Base-by-base conservation (phyloP, 2,888 invertebrate species). In the Nomada fabriciana region DNA sequence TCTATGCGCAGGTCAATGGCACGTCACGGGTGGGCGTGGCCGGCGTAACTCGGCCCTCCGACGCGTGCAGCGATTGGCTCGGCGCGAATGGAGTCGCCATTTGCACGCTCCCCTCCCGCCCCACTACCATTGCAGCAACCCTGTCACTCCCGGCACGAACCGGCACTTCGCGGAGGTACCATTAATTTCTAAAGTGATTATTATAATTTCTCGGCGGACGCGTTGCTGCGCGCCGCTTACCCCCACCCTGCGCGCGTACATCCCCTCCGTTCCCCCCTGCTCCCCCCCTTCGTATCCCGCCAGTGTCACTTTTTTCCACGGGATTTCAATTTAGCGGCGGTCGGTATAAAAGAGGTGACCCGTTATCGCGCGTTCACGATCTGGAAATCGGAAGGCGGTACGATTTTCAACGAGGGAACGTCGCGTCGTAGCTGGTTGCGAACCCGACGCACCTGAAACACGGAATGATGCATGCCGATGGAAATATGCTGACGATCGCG, bases 111-210 rank as follows among this genome's bases (percentile, higher is more conserved):
- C 79, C 75, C 83, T 73, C 55, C 42, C 25, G 13, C 52, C 36
- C 60, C 69, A 67, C 76, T 75, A 74, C 81, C 72, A 53, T 20
- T 67, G 52, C n/a, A 76, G 47, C 60, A 77, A 72, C 82, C 84
- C 84, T 82, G 76, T 73, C 82, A 71, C 83, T 73, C 84, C 78
- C 69, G 65, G 67, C 68, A 72, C 76, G 73, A 73, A 80, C 72
- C 60, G 57, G 47, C 29, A 73, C 61, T 71, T 68, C 76, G 47
- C 57, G 57, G 76, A 77, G 86, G 83, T 83, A 83, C 84, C 89
- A 89, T 91, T 91, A 90, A 91, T 91, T 91, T 89, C 85, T 88
- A 90, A 88, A 86, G 87, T 88, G 89, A 90, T 91, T 91, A 90
- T 91, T 91, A 88, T 87, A 88, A 90, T 90, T 90, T 90, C 89